These are phyloP conservation scores for Gallinago nigripennis DNA, from an alignment of 2,797 vertebrate species.

Conservation along the genomic window DNA sequence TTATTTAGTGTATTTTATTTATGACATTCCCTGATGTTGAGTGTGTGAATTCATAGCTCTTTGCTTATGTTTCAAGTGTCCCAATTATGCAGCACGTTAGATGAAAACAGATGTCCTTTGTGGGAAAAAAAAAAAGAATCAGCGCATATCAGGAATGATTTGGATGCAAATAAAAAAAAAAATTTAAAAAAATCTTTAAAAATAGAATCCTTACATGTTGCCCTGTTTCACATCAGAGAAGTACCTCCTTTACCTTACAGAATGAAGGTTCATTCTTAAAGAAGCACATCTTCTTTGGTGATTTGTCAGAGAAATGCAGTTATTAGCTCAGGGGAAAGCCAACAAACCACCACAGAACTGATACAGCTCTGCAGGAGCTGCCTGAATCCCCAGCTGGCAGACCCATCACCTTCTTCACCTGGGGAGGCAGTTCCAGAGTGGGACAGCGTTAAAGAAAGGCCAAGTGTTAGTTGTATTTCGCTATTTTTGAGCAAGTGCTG, in stretches of 20 bases:
- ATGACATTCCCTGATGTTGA: background rate
- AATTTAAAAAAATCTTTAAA: background rate
- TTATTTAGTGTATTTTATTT: background rate
- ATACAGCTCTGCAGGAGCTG: background rate
- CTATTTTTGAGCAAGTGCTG: background rate
- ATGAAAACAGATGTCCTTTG: background rate
- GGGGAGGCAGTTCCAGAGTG: background rate
- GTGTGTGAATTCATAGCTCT: background rate
- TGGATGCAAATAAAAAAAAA: background rate
- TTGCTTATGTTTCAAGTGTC: background rate
- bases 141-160: background rate
- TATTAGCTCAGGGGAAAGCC: background rate
- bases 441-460: background rate
- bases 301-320: background rate
- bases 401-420: accelerated
- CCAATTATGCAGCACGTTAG: background rate
- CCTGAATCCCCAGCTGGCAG: background rate
- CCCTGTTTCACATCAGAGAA: background rate
- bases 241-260: background rate
- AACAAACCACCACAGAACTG: too few relatives aligned
- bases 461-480: background rate
- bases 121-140: background rate
- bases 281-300: background rate
- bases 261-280: background rate
- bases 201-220: background rate